Conservation (phyloP, 2,888 invertebrate species). For the Tholera decimalis region DNA sequence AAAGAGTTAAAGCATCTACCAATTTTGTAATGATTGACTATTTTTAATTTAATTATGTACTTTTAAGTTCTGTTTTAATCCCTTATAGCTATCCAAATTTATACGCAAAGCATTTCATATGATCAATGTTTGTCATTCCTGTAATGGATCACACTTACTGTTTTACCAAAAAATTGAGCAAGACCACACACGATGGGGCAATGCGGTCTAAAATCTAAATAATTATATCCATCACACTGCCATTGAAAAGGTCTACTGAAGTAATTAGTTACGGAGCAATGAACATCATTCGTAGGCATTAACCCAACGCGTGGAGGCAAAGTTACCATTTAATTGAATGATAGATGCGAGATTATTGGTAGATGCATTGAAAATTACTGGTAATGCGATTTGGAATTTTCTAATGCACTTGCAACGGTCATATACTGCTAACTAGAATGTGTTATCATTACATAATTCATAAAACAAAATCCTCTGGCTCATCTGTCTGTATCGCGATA, state of each 20-base stretch:
- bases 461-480: no score
- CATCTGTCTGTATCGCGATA: no score
- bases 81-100: neutral
- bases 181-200: conserved; percentile 44
- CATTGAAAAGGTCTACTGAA: conserved; percentile 36
- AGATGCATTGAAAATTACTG: conserved; percentile 10
- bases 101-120: neutral
- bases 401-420: neutral
- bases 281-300: conserved; percentile 30
- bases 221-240: conserved; percentile 43
- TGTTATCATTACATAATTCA: no score
- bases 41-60: no score
- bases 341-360: conserved; percentile 9
- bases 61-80: no score
- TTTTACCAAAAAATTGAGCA: neutral
- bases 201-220: conserved; percentile 33
- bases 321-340: conserved; percentile 46
- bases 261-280: conserved; percentile 51
- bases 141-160: neutral
- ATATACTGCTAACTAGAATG: neutral
- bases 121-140: neutral
- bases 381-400: conserved; percentile 12
- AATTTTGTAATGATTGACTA: no score
- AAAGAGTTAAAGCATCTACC: no score
- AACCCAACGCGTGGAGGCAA: conserved; percentile 12